Evolutionary conservation across 2,113 vertebrate species (phyloP).

Genomic region (Cottus gobio): DNA sequence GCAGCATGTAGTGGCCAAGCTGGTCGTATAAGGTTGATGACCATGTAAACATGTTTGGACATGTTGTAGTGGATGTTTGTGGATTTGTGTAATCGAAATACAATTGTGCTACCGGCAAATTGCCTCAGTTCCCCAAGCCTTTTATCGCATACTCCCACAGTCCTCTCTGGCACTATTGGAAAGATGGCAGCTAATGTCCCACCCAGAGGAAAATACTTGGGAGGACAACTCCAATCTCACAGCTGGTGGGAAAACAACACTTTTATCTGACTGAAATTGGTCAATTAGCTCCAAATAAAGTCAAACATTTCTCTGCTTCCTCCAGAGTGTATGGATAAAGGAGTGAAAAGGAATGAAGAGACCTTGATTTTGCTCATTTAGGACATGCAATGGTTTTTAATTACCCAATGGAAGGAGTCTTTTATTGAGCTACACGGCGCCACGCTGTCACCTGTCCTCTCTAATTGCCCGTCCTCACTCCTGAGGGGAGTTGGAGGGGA

Average conservation of each 20-base stretch:
- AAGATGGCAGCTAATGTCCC: conserved; percentile 42
- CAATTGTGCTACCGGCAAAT: conserved; percentile 11
- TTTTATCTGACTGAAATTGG: conserved; percentile 61
- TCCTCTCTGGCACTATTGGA: conserved; percentile 28
- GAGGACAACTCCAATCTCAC: conserved; percentile 51
- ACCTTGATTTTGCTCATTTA: conserved; percentile 59
- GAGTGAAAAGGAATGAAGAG: conserved; percentile 21
- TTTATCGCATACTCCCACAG: conserved; percentile 26
- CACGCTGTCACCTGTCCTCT: conserved; percentile 70
- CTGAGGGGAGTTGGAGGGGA: conserved; percentile 58
- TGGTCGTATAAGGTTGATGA: not conserved
- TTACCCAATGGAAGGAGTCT: conserved; percentile 64
- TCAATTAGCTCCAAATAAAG: conserved; percentile 65
- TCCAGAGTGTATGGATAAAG: conserved; percentile 33
- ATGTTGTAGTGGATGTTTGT: conserved; percentile 1
- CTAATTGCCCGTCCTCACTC: conserved; percentile 61
- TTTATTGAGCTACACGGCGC: conserved; percentile 65
- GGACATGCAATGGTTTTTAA: conserved; percentile 72
- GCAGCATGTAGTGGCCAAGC: not conserved
- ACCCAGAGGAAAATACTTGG: conserved; percentile 42
- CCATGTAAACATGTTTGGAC: not conserved
- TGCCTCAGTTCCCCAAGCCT: not conserved
- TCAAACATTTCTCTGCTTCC: conserved; percentile 41
- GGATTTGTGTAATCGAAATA: not conserved
- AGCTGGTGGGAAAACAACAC: conserved; percentile 60